These are phyloP conservation scores for Tetragnatha versicolor DNA, from an alignment of 1,140 invertebrate genomes.

Conservation along the genomic window DNA sequence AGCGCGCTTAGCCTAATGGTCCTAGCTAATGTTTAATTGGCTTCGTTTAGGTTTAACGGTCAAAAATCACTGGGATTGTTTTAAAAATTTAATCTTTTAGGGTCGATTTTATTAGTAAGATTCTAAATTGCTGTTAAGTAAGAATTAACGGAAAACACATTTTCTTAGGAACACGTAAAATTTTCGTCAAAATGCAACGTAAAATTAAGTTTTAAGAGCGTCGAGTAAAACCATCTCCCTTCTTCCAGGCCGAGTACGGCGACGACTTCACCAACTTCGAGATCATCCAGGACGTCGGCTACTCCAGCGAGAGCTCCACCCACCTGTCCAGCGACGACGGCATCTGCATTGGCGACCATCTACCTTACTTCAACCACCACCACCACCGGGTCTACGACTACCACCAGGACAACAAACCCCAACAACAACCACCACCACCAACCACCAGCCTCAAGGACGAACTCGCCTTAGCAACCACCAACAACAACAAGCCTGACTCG, in stretches of 20 bases:
- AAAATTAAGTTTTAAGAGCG: no score
- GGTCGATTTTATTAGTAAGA: no score
- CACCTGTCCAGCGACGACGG: constrained; percentile 62
- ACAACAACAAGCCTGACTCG: not conserved
- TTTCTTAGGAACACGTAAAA: no score
- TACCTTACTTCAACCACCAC: constrained; percentile 35
- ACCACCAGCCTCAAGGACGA: constrained; percentile 15
- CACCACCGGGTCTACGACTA: constrained; percentile 48
- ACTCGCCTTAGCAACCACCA: not conserved
- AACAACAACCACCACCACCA: not conserved
- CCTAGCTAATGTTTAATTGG: no score
- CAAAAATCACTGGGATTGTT: no score
- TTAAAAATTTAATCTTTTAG: no score
- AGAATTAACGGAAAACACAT: no score
- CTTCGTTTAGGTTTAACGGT: no score
- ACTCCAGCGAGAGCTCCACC: constrained; percentile 62
- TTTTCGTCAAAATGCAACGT: no score
- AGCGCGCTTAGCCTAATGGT: no score
- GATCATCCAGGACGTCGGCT: constrained; percentile 62
- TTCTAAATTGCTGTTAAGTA: no score
- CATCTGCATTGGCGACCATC: constrained; percentile 59
- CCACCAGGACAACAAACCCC: not conserved
- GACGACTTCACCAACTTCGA: constrained; percentile 55
- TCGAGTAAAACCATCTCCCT: not conserved
- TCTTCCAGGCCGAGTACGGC: constrained; percentile 40